These are phyloP conservation scores for Thalassoma bifasciatum DNA, from an alignment of 2,113 vertebrate genomes.

Conservation along the genomic window DNA sequence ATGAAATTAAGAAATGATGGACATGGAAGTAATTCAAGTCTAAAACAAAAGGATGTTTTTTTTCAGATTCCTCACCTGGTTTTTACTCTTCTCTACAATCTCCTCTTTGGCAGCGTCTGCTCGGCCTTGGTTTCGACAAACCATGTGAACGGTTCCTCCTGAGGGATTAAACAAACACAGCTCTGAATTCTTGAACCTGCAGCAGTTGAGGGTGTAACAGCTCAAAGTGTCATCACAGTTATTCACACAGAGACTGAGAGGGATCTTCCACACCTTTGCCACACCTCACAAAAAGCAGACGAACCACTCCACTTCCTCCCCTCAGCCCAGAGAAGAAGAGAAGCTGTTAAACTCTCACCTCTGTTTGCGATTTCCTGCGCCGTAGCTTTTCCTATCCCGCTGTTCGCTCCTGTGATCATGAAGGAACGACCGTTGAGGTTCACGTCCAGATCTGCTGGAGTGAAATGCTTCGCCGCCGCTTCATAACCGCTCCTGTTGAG, in stretches of 20 bases:
- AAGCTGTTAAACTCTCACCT: slow-evolving; percentile 68
- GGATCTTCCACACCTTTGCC: too few relatives aligned
- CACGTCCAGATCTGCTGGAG: slow-evolving; percentile 82
- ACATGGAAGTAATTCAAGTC: too few relatives aligned
- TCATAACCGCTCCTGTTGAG: slow-evolving; percentile 87
- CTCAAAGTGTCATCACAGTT: not conserved
- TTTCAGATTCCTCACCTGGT: too few relatives aligned
- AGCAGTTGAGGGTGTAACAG: too few relatives aligned
- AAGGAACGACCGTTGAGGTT: slow-evolving; percentile 82
- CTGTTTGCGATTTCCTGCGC: slow-evolving; percentile 83
- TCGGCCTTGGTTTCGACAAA: slow-evolving; percentile 84
- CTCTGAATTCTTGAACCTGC: too few relatives aligned
- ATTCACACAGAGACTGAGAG: not conserved
- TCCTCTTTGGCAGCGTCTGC: slow-evolving; percentile 85
- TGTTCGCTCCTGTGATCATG: slow-evolving; percentile 85
- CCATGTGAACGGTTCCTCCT: slow-evolving; percentile 90
- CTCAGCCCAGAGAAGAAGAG: not conserved
- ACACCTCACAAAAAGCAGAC: not conserved
- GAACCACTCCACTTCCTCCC: too few relatives aligned
- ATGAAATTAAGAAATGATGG: not conserved
- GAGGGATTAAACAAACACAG: not conserved
- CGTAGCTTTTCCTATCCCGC: slow-evolving; percentile 86
- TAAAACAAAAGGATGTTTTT: too few relatives aligned
- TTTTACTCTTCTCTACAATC: slow-evolving; percentile 81
- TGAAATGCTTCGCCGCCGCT: slow-evolving; percentile 82